Evolutionary conservation across 2,797 vertebrate genomes (phyloP).

Genomic region (Podarcis siculus): DNA sequence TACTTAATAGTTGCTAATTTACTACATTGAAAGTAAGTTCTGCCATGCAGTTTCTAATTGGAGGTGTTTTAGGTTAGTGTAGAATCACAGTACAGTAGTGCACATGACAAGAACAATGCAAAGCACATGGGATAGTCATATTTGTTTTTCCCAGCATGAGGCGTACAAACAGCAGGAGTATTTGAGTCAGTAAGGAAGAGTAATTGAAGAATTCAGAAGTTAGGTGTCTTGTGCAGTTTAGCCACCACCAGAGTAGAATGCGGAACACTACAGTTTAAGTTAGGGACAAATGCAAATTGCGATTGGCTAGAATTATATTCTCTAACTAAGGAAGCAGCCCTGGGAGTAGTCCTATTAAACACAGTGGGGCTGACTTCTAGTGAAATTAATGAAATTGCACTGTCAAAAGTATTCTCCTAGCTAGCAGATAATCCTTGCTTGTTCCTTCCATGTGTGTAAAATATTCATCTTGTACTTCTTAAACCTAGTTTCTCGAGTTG

Average conservation of each 20-base stretch:
- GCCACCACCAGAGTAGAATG: neutral
- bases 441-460: neutral
- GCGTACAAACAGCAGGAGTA: neutral
- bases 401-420: neutral
- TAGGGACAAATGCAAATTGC: neutral
- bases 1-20: neutral
- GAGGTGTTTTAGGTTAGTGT: neutral
- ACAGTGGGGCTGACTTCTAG: neutral
- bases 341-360: neutral
- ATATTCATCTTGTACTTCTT: conserved; percentile 48
- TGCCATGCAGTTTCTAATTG: neutral
- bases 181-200: neutral
- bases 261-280: neutral
- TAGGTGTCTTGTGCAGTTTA: neutral
- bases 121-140: neutral
- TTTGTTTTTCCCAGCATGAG: neutral
- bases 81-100: neutral
- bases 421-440: neutral
- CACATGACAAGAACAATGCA: neutral
- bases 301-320: neutral
- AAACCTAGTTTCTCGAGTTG: conserved; percentile 89
- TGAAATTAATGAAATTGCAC: neutral
- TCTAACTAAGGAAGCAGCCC: neutral
- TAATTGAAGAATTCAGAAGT: neutral
- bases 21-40: neutral